Evolutionary conservation across 2,888 invertebrate genomes (phyloP).

Genomic region (Clostera curtula): DNA sequence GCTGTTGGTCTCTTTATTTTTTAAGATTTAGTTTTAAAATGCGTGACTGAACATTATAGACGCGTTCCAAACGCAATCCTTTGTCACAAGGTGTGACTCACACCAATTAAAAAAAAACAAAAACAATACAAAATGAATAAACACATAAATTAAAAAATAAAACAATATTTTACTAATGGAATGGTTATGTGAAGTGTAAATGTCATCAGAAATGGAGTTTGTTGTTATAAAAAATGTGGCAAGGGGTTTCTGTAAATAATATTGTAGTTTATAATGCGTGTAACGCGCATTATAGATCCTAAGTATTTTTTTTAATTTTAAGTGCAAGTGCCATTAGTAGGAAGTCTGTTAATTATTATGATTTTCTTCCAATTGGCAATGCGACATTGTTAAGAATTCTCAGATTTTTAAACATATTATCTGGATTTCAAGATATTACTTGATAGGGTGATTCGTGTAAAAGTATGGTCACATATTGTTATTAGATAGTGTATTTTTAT

Average conservation of each 20-base stretch:
- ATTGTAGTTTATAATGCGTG: slow-evolving; percentile 37
- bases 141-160: slow-evolving; percentile 22
- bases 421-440: slow-evolving; percentile 21
- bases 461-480: slow-evolving; percentile 23
- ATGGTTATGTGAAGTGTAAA: no score
- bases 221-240: slow-evolving; percentile 28
- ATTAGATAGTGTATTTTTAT: no score
- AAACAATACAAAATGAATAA: slow-evolving; percentile 19
- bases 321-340: slow-evolving; percentile 50
- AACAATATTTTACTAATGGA: slow-evolving; percentile 33
- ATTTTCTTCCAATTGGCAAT: slow-evolving; percentile 43
- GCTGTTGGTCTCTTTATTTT: no score
- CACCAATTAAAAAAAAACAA: slow-evolving; percentile 23
- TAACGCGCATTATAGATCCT: slow-evolving; percentile 46
- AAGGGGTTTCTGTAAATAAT: slow-evolving; percentile 46
- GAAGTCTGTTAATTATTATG: slow-evolving; percentile 38
- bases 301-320: slow-evolving; percentile 37
- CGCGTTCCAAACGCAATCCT: slow-evolving; percentile 57
- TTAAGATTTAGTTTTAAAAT: slow-evolving; percentile 15
- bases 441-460: slow-evolving; percentile 12
- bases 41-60: slow-evolving; percentile 48
- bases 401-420: slow-evolving; percentile 26
- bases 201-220: no score
- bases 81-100: slow-evolving; percentile 40
- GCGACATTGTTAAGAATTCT: slow-evolving; percentile 39